These are phyloP conservation scores for Clarias magur DNA, from an alignment of 2,113 vertebrate genomes.

Conservation along the genomic window DNA sequence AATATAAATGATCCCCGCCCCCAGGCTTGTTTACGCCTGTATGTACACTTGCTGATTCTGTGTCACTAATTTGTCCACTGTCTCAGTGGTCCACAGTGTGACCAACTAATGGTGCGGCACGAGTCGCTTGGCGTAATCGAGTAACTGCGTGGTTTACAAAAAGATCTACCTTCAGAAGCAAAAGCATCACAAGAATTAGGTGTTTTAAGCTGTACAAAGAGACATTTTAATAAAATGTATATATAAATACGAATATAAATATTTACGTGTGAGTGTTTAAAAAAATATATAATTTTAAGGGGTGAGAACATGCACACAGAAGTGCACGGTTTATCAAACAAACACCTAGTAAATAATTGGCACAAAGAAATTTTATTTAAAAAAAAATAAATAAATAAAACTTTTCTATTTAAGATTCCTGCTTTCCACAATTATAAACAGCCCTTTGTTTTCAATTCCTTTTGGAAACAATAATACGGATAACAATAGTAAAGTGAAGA, in stretches of 20 bases:
- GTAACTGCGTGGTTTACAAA: too few relatives aligned
- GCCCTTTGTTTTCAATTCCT: background rate
- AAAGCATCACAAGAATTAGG: too few relatives aligned
- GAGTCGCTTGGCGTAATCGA: too few relatives aligned
- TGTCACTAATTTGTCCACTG: background rate
- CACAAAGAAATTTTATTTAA: too few relatives aligned
- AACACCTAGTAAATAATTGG: too few relatives aligned
- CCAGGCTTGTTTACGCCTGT: background rate
- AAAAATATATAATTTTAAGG: background rate
- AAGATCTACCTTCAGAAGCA: too few relatives aligned
- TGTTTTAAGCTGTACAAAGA: too few relatives aligned
- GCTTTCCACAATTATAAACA: background rate
- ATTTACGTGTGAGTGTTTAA: background rate
- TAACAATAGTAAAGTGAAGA: background rate
- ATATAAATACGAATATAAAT: background rate
- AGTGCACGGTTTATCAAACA: background rate
- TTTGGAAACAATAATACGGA: background rate
- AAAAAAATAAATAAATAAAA: too few relatives aligned
- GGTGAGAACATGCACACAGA: background rate
- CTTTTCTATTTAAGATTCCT: background rate
- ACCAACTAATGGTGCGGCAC: too few relatives aligned
- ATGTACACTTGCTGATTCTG: background rate
- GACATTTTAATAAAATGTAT: too few relatives aligned
- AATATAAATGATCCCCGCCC: background rate
- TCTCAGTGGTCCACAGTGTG: background rate